These are phyloP conservation scores for Protonemura montana DNA, from an alignment of 2,888 invertebrate genomes.

Conservation along the genomic window DNA sequence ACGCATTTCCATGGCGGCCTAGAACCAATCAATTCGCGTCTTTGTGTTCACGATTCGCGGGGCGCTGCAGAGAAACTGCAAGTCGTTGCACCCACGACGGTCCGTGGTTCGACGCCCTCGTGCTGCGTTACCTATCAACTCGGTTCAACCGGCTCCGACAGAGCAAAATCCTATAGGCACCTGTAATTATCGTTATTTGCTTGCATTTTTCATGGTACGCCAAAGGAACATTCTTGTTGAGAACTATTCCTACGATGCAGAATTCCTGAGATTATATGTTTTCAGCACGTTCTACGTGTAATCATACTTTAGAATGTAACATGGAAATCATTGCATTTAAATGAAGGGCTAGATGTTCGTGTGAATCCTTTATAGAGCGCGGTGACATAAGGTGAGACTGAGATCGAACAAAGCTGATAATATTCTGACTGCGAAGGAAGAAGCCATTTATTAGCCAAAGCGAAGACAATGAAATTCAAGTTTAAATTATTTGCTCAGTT, in stretches of 20 bases:
- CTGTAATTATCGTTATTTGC: neutral
- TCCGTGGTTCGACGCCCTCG: neutral
- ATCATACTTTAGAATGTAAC: neutral
- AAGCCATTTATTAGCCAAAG: neutral
- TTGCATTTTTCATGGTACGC: neutral
- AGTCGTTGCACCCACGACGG: conserved; percentile 24
- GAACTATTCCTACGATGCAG: neutral
- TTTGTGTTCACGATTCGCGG: neutral
- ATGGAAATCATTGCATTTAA: neutral
- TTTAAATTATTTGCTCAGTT: neutral
- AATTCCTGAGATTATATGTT: neutral
- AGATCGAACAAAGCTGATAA: neutral
- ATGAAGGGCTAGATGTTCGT: neutral
- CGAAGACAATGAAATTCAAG: neutral
- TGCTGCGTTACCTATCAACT: neutral
- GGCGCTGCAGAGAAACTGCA: conserved; percentile 21
- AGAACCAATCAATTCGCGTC: conserved; percentile 16
- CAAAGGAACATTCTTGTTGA: neutral
- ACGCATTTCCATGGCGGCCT: neutral
- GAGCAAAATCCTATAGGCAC: neutral
- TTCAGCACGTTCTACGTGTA: neutral
- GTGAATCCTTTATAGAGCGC: neutral
- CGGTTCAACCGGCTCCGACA: neutral
- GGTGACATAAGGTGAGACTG: neutral
- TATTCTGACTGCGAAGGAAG: neutral